Base-by-base conservation (phyloP, 2,113 vertebrate genomes). In the Panthera leo region DNA sequence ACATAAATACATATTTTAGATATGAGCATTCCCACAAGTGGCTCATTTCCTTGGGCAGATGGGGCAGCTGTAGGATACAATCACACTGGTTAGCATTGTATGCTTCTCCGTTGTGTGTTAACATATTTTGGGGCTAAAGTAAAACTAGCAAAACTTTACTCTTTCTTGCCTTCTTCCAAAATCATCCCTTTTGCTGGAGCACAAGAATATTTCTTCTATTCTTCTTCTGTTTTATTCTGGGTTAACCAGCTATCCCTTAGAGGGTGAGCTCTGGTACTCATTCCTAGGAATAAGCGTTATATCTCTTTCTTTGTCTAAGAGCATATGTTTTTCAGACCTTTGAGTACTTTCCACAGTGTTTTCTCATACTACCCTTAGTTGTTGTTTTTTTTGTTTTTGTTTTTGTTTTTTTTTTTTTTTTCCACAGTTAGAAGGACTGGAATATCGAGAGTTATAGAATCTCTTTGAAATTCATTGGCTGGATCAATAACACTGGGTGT, bases 161-260 rank as follows among this genome's bases (percentile, higher is more conserved):
- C 8, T 27, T 94, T 85, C 42, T 48, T 85, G 39, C 10, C 31
- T 68, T 85, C 21, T 80, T 93, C n/a, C 39, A 86, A 82, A 67
- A 86, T 58, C 75, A 82, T 86, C 14, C n/a, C 25, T 93, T 76
- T 63, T 61, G 15, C 29, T 85, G n/a, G 27, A 53, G 39, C 48
- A 14, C 18, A 89, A 29, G 65, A 53, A 51, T 42, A 5, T 19
- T 39, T 23, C 63, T 82, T 85, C 55, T 71, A 6, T 79, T 78
- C 63, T 18, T 45, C 12, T 3, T 73, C 71, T 79, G 5, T 89
- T 53, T 79, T 45, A 31, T 88, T 73, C n/a, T 78, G n/a, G 39
- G 25, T 80, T 80, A 91, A 67, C 29, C 21, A 45, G 45, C 53
- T 85, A 34, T 85, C 31, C 48, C 67, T 36, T 42, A 68, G 58